phyloP scores from a whole-genome alignment of 2,113 vertebrate genomes.

The Pithys albifrons region DNA sequence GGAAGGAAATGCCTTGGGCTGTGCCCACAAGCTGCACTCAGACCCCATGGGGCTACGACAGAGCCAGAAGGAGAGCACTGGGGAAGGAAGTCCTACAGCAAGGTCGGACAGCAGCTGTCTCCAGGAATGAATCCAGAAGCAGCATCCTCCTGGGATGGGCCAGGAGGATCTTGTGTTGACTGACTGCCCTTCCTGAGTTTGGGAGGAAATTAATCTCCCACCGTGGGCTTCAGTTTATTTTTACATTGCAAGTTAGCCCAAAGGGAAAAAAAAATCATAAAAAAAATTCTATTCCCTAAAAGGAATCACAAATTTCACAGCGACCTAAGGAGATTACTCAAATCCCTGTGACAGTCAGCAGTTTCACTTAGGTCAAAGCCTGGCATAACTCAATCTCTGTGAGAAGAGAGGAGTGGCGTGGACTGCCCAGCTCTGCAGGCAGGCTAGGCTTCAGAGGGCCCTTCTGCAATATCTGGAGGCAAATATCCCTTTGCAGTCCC shows the following conservation, averaged over 20 bases:
- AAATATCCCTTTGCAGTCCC: not conserved
- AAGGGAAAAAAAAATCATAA: conserved; percentile 16
- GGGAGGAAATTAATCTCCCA: conserved; percentile 56
- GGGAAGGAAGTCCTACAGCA: conserved; percentile 37
- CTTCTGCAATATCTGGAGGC: not conserved
- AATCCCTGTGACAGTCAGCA: conserved; percentile 60
- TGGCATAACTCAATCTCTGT: conserved; percentile 67
- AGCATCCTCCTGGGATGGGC: conserved; percentile 47
- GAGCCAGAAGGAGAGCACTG: not conserved
- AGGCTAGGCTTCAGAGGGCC: not conserved
- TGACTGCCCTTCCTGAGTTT: conserved; percentile 45
- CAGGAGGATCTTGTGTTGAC: conserved; percentile 50
- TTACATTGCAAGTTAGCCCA: not conserved
- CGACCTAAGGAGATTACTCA: conserved; percentile 57
- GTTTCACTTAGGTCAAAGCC: conserved; percentile 66
- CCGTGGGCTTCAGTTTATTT: conserved; percentile 41
- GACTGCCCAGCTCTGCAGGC: not conserved
- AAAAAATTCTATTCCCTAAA: conserved; percentile 55
- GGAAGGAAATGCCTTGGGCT: conserved; percentile 34
- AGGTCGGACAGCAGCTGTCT: conserved; percentile 53
- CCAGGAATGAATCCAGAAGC: conserved; percentile 56
- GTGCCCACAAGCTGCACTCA: not conserved
- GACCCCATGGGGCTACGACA: not conserved
- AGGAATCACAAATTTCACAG: conserved; percentile 62
- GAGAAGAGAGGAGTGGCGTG: not conserved